Evolutionary conservation across 2,113 vertebrate species (phyloP).

Genomic region (Astatotilapia flaviijosephi): DNA sequence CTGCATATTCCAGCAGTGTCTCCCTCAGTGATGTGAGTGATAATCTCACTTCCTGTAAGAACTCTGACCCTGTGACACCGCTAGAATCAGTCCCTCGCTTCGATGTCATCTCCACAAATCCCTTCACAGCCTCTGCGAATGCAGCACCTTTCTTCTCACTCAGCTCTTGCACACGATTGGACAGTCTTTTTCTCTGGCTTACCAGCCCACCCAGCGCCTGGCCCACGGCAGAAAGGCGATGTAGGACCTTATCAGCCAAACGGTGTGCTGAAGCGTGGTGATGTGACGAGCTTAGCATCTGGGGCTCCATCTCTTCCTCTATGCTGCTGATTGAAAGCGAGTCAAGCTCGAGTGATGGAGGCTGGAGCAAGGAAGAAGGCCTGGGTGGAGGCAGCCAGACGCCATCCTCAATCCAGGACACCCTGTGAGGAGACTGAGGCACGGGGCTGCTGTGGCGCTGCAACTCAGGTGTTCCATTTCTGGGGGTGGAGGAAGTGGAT

Average conservation of each 20-base stretch:
- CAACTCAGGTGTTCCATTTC: neutral
- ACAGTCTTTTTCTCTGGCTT: constrained; percentile 65
- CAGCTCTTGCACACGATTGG: constrained; percentile 72
- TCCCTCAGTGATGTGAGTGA: constrained; percentile 75
- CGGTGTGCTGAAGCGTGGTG: constrained; percentile 16
- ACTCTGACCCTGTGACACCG: constrained; percentile 57
- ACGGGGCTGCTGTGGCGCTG: constrained; percentile 5
- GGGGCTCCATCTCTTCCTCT: constrained; percentile 71
- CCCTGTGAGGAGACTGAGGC: constrained; percentile 70
- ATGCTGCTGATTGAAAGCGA: constrained; percentile 75
- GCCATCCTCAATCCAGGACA: constrained; percentile 81
- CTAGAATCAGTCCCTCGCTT: neutral
- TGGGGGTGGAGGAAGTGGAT: neutral
- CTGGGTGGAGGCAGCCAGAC: constrained; percentile 61
- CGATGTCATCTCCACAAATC: constrained; percentile 51
- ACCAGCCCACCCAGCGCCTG: constrained; percentile 72
- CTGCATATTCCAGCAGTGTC: constrained; percentile 67
- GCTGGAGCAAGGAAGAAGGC: constrained; percentile 21
- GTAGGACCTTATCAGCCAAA: constrained; percentile 71
- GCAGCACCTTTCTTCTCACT: constrained; percentile 61
- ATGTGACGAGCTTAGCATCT: neutral
- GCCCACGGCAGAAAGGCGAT: constrained; percentile 76
- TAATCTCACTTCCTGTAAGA: constrained; percentile 81
- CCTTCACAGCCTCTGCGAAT: constrained; percentile 68
- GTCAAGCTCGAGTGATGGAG: constrained; percentile 58